These are phyloP conservation scores for Lophius piscatorius DNA, from an alignment of 2,113 vertebrate genomes.

Conservation along the genomic window DNA sequence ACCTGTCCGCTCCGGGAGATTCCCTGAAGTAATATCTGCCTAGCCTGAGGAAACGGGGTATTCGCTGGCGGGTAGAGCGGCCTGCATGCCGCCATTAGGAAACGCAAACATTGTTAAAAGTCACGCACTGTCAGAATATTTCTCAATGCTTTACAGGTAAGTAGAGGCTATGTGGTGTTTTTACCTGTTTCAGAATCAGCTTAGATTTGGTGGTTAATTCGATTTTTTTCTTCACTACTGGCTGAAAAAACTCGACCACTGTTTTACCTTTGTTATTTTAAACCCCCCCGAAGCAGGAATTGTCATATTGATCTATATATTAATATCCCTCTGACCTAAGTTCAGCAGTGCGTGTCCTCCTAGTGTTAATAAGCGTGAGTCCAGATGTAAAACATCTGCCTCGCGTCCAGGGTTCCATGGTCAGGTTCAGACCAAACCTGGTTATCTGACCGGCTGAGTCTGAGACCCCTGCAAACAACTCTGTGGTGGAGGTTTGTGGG, in stretches of 20 bases:
- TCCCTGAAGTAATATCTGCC: conserved; percentile 67
- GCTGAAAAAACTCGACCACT: background rate
- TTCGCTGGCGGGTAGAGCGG: conserved; percentile 44
- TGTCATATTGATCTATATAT: conserved; percentile 10
- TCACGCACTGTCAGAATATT: conserved; percentile 54
- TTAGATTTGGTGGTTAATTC: too few relatives aligned
- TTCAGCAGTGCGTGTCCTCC: conserved; percentile 15
- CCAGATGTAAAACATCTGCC: conserved; percentile 55
- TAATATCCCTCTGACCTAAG: conserved; percentile 5
- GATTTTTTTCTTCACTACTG: conserved; percentile 15
- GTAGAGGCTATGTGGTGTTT: conserved; percentile 11
- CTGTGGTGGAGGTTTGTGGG: background rate
- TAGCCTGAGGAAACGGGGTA: conserved; percentile 34
- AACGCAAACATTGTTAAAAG: conserved; percentile 46
- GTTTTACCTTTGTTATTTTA: background rate
- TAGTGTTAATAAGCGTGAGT: conserved; percentile 30
- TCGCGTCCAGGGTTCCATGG: conserved; percentile 14
- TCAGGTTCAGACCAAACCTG: conserved; percentile 8
- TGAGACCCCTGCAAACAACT: too few relatives aligned
- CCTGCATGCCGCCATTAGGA: conserved; percentile 53
- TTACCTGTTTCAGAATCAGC: conserved; percentile 25
- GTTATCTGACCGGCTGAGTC: conserved; percentile 18
- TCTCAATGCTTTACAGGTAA: conserved; percentile 24
- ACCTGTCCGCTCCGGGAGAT: conserved; percentile 46
- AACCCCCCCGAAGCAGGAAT: background rate